phyloP scores from a whole-genome alignment of 1,140 invertebrate species.

The Nebria ingens region DNA sequence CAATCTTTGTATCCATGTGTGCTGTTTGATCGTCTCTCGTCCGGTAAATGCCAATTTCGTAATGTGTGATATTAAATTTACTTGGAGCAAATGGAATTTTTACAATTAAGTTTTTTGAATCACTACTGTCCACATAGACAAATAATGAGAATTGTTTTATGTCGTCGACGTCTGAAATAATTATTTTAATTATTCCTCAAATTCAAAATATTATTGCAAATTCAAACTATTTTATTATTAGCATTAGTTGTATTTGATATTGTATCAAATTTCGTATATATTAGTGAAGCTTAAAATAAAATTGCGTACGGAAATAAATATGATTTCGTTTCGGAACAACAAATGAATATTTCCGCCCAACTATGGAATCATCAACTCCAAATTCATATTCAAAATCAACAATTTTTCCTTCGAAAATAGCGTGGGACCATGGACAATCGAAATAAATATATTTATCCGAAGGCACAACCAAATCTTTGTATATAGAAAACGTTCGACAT shows the following conservation, averaged over 20 bases:
- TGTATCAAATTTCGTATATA: no score
- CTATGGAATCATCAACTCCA: background rate
- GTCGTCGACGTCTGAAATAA: background rate
- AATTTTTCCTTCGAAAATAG: background rate
- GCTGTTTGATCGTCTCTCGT: slow-evolving; percentile 25
- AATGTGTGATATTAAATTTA: background rate
- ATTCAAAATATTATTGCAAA: no score
- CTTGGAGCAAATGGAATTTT: slow-evolving; percentile 31
- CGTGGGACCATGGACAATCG: background rate
- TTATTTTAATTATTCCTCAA: no score
- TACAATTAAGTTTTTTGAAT: slow-evolving; percentile 15
- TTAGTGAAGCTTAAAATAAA: background rate
- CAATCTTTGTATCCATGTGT: slow-evolving; percentile 29
- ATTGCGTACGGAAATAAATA: background rate
- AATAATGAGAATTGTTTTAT: background rate
- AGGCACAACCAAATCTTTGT: background rate
- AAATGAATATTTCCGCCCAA: background rate
- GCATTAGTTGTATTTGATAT: no score
- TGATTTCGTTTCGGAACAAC: background rate
- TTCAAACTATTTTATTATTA: no score
- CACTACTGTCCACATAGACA: background rate
- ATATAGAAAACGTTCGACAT: background rate
- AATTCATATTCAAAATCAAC: background rate
- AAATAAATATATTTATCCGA: background rate
- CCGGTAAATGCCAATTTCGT: background rate